A percentile compares a stretch with the other conserved stretches of the same genome.
Conservation (phyloP, 2,888 invertebrate species). For the Hydropsyche betteni region DNA sequence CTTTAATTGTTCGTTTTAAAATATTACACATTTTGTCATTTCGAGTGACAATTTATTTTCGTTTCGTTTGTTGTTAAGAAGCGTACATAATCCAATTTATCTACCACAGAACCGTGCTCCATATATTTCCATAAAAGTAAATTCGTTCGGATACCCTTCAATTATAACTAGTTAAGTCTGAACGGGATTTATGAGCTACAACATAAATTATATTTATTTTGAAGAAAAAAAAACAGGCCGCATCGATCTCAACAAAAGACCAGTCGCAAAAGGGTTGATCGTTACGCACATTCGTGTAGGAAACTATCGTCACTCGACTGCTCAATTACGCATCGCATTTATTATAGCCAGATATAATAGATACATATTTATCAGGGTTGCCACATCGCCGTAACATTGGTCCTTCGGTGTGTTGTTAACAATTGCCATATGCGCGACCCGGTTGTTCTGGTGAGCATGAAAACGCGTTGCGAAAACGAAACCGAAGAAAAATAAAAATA, state of each 20-base stretch:
- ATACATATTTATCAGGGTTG: conserved; percentile 32
- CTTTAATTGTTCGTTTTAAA: no score
- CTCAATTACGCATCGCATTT: background rate
- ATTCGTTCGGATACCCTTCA: conserved; percentile 2
- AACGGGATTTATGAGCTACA: conserved; percentile 25
- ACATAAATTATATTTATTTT: background rate
- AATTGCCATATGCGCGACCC: conserved; percentile 42
- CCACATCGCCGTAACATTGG: conserved; percentile 34
- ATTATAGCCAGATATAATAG: background rate
- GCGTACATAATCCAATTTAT: no score
- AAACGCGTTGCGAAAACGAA: conserved; percentile 43
- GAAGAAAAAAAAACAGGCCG: no score
- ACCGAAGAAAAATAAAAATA: no score
- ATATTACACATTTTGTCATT: no score
- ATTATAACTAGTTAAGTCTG: conserved; percentile 1
- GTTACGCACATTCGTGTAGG: no score
- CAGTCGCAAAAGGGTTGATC: no score
- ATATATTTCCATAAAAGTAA: conserved; percentile 24
- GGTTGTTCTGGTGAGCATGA: conserved; percentile 46
- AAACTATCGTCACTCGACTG: background rate
- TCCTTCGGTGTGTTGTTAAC: conserved; percentile 19
- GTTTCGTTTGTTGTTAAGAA: no score
- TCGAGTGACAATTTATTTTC: no score
- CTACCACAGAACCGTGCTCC: background rate
- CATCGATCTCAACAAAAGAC: no score